Evolutionary conservation across 1,140 invertebrate species (phyloP).

Genomic region (Pteromalus puparum): DNA sequence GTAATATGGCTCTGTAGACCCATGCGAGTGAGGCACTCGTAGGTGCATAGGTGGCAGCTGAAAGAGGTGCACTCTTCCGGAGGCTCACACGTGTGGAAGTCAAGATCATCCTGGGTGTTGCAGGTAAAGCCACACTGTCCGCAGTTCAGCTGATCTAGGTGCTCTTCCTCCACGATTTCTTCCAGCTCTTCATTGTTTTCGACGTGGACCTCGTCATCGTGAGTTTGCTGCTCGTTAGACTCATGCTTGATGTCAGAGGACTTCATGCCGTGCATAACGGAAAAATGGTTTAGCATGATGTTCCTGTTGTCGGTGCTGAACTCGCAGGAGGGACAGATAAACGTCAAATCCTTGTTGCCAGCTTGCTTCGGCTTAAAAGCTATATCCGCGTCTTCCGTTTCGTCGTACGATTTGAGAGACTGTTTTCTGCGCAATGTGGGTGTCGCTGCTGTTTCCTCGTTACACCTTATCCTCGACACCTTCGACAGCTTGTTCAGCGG

Average conservation of each 20-base stretch:
- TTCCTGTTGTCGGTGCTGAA: slow-evolving; percentile 19
- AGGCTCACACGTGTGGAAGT: slow-evolving; percentile 49
- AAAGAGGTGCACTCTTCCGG: slow-evolving; percentile 28
- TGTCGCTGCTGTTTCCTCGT: background rate
- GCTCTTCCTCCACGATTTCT: background rate
- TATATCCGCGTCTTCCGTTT: background rate
- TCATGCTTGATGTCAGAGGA: background rate
- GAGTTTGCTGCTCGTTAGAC: background rate
- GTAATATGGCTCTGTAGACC: slow-evolving; percentile 55
- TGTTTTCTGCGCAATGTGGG: background rate
- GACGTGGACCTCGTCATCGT: background rate
- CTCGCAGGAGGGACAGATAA: slow-evolving; percentile 36
- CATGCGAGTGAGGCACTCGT: slow-evolving; percentile 54
- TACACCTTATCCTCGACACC: background rate
- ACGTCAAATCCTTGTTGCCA: background rate
- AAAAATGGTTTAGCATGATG: slow-evolving; percentile 33
- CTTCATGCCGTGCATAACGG: background rate
- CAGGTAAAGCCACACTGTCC: slow-evolving; percentile 53
- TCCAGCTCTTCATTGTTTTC: background rate
- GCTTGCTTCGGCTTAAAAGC: background rate
- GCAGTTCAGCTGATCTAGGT: slow-evolving; percentile 30
- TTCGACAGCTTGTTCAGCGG: slow-evolving; percentile 38
- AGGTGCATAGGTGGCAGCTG: slow-evolving; percentile 58
- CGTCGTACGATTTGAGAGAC: background rate
- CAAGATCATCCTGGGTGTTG: slow-evolving; percentile 37